Evolutionary conservation across 2,888 invertebrate species (phyloP), one percentile per base, ranked within the genome.

Genomic region (Ophioninae sp.): DNA sequence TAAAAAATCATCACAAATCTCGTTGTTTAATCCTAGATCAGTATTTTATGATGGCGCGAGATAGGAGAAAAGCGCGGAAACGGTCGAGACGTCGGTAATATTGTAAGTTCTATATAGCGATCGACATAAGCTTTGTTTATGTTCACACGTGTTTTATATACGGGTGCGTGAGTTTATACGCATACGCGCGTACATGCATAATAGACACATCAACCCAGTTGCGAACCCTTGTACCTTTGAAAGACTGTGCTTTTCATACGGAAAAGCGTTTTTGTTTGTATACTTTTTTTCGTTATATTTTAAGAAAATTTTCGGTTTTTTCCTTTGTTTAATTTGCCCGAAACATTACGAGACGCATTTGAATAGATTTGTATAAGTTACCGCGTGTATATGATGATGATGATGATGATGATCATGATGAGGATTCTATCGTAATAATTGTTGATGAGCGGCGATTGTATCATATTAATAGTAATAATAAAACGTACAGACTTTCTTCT

Each of bases 191-290:
- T 50, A 57, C n/a, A 20, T 57, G 56, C 7, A 37, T 74, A 30
- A 20, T 59, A 41, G 73, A 68, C 50, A 17, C 50, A 59, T 21
- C 73, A 65, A 79, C 69, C 74, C 74, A 69, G 61, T 81, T 75
- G 8, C 44, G 56, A 67, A 83, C 79, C 56, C 74, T 79, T 64
- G 73, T 84, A 83, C 70, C 81, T 83, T 85, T 81, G 37, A 82
- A 86, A 86, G 86, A 86, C 86, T 86, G 85, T 85, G 64, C 61
- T 77, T 75, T 84, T 74, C 75, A 79, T 64, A 74, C 76, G 65
- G 72, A 44, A 50, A 83, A 82, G 73, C 59, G 50, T 79, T 85
- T 69, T 75, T 30, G 39, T 78, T 44, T 68, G 30, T 30, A 30
- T 59, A 23, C 70, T 56, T 73, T 75, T 74, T 41, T 62, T 44